Conservation (phyloP, 2,113 vertebrate genomes). For the Hippoglossus stenolepis region DNA sequence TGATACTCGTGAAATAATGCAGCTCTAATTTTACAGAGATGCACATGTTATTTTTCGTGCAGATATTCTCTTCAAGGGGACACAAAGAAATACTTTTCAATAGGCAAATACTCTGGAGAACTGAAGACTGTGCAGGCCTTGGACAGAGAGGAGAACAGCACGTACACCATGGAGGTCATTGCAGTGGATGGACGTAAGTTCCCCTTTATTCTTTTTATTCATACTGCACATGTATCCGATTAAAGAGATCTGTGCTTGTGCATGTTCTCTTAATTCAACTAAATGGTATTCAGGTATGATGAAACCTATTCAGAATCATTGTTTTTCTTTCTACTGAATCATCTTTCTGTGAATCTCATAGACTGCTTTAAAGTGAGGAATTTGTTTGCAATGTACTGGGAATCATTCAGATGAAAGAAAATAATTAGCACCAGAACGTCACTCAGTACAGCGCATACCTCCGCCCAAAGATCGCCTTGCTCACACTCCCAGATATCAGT, state of each 20-base stretch:
- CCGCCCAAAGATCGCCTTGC: too few species aligned
- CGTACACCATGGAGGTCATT: slow-evolving; percentile 84
- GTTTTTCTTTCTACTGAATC: too few species aligned
- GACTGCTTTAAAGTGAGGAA: too few species aligned
- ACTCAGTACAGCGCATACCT: too few species aligned
- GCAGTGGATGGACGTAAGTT: slow-evolving; percentile 84
- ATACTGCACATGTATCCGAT: not conserved
- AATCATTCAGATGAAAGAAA: too few species aligned
- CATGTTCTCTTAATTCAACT: not conserved
- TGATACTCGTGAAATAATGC: not conserved
- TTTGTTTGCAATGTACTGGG: too few species aligned
- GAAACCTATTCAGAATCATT: too few species aligned
- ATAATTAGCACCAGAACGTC: too few species aligned
- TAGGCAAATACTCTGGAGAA: slow-evolving; percentile 83
- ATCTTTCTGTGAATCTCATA: too few species aligned
- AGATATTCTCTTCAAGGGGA: slow-evolving; percentile 87
- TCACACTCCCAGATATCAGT: too few species aligned
- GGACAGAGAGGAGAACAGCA: slow-evolving; percentile 84
- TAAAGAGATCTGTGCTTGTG: not conserved
- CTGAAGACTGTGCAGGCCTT: slow-evolving; percentile 82
- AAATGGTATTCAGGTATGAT: too few species aligned
- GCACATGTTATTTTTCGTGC: not conserved
- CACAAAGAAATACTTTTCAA: slow-evolving; percentile 85
- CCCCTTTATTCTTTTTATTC: not conserved
- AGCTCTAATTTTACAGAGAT: not conserved